A percentile compares a stretch with the other conserved stretches of the same genome.
Evolutionary conservation across 2,113 vertebrate species (phyloP).

Genomic region (Sphyrna mokarran): DNA sequence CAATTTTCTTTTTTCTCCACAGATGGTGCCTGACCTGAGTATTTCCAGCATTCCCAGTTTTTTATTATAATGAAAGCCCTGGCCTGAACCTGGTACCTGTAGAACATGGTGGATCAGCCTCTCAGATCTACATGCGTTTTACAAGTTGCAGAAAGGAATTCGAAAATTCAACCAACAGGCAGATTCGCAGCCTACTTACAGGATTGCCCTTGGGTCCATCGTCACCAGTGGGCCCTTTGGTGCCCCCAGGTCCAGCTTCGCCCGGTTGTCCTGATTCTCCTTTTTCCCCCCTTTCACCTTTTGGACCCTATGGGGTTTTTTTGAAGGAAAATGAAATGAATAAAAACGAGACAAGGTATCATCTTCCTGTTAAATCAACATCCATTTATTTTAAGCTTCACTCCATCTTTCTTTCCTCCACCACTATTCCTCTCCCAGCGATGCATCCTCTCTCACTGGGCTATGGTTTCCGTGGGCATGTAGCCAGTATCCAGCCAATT

Average conservation of each 20-base stretch:
- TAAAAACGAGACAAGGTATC: background rate
- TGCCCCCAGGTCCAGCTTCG: constrained; percentile 83
- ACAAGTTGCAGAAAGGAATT: background rate
- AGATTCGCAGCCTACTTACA: constrained; percentile 58
- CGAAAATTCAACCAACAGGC: background rate
- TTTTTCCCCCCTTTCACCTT: constrained; percentile 94
- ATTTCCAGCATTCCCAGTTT: background rate
- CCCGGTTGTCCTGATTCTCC: constrained; percentile 86
- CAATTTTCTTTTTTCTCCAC: background rate
- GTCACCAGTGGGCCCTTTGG: constrained; percentile 92
- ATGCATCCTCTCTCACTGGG: background rate
- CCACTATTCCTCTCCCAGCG: background rate
- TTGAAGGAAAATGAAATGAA: background rate
- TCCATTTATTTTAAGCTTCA: background rate
- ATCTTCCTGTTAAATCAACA: background rate
- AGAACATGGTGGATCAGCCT: background rate
- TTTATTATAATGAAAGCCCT: background rate
- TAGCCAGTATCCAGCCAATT: background rate
- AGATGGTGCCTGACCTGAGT: background rate
- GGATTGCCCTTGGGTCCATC: constrained; percentile 97
- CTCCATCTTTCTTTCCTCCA: background rate
- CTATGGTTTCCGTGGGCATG: background rate
- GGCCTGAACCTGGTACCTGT: background rate
- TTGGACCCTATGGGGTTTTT: constrained; percentile 67
- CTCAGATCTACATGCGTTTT: background rate